Conservation (phyloP, 2,888 invertebrate species). For the Drosophila longiperda region DNA sequence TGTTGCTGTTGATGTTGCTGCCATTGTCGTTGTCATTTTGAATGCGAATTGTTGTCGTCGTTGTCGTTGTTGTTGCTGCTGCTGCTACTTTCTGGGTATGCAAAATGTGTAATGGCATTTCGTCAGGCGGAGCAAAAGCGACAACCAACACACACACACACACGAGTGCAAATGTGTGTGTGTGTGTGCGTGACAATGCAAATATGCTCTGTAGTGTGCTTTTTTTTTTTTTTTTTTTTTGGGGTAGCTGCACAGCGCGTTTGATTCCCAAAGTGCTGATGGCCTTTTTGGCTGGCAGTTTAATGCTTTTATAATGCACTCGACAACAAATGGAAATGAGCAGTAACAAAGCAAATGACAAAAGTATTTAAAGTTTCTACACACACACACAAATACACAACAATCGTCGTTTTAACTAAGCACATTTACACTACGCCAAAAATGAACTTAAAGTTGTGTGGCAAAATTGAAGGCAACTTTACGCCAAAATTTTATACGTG, state of each 20-base stretch:
- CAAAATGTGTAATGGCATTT: conserved; percentile 80
- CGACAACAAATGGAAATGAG: conserved; percentile 53
- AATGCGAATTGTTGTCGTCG: conserved; percentile 57
- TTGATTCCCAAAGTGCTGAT: conserved; percentile 28
- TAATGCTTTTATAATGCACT: conserved; percentile 77
- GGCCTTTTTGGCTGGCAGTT: conserved; percentile 65
- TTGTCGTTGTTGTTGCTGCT: conserved; percentile 25
- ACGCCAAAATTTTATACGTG: conserved; percentile 35
- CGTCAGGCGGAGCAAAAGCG: conserved; percentile 75
- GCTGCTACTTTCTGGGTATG: conserved; percentile 64
- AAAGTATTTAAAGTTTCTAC: conserved; percentile 50
- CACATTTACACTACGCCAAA: conserved; percentile 1
- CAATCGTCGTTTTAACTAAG: conserved; percentile 9
- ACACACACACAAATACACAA: neutral
- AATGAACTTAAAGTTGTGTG: conserved; percentile 25
- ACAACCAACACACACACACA: conserved; percentile 8
- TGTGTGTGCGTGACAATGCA: conserved; percentile 59
- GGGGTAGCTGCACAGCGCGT: conserved; percentile 8
- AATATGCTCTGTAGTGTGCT: conserved; percentile 46
- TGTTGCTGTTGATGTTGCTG: conserved; percentile 28
- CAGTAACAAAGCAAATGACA: conserved; percentile 51
- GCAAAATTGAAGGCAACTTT: conserved; percentile 26
- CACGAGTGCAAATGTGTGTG: conserved; percentile 14
- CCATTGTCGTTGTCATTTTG: conserved; percentile 56
- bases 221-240: conserved; percentile 3